These are phyloP conservation scores for Stramonita haemastoma DNA, from an alignment of 2,888 invertebrate genomes.

Conservation along the genomic window DNA sequence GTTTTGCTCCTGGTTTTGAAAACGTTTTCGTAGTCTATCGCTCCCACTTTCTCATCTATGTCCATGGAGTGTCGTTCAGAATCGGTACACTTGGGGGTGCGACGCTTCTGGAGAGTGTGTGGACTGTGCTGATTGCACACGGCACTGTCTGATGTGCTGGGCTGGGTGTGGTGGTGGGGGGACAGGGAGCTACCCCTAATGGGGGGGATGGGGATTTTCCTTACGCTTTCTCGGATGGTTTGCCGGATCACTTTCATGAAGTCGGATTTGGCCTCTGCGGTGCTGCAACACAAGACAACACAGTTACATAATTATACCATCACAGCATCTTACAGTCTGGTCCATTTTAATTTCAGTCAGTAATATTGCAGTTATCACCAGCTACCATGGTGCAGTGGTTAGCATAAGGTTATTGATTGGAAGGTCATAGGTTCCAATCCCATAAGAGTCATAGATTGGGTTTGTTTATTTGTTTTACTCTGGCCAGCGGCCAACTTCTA, in stretches of 20 bases:
- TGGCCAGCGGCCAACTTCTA: no score
- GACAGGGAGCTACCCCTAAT: constrained; percentile 41
- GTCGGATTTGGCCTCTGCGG: constrained; percentile 96
- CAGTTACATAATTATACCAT: no score
- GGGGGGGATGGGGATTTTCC: constrained; percentile 94
- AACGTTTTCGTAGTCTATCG: constrained; percentile 77
- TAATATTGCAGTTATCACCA: no score
- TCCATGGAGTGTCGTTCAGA: constrained; percentile 78
- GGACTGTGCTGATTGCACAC: constrained; percentile 43
- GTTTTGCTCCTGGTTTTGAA: constrained; percentile 93
- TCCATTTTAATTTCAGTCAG: no score
- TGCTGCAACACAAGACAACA: constrained; percentile 81
- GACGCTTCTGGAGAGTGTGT: constrained; percentile 49
- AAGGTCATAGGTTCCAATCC: no score
- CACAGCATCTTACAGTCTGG: no score
- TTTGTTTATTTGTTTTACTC: no score
- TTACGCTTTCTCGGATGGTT: constrained; percentile 96
- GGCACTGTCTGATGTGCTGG: background rate
- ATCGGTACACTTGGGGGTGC: constrained; percentile 49
- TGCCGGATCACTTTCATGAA: constrained; percentile 97
- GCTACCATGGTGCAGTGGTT: no score
- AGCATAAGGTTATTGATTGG: no score
- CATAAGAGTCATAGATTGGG: no score
- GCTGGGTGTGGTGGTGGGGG: constrained; percentile 3
- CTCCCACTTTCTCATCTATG: constrained; percentile 87